Percentiles rank a stretch among this genome's conserved stretches.
Conservation (phyloP, 2,797 vertebrate species). For the Leucoraja ocellata region DNA sequence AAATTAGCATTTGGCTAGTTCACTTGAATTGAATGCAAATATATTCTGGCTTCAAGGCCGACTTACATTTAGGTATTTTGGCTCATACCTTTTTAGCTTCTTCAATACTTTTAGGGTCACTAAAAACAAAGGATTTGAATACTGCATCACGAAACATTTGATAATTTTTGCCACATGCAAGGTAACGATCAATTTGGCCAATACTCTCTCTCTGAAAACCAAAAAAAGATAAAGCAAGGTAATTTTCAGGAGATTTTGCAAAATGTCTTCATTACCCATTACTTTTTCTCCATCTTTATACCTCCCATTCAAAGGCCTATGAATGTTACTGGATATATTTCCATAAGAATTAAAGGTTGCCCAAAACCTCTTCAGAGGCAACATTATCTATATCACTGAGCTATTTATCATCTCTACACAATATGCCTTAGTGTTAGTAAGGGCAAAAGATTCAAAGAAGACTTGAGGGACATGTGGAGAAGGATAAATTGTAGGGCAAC, state of each 20-base stretch:
- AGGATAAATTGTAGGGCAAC: too few species aligned
- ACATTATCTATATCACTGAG: background rate
- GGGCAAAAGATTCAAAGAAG: too few species aligned
- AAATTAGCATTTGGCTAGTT: background rate
- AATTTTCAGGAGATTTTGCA: background rate
- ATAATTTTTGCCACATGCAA: constrained; percentile 71
- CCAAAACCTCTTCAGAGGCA: background rate
- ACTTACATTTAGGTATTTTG: background rate
- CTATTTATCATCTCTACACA: background rate
- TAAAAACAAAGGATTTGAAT: constrained; percentile 59
- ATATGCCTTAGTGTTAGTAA: too few species aligned
- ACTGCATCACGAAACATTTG: constrained; percentile 69
- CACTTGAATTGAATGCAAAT: background rate
- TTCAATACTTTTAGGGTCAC: constrained; percentile 50
- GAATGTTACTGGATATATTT: background rate
- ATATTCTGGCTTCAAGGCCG: background rate
- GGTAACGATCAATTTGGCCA: constrained; percentile 68
- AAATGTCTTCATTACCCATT: background rate
- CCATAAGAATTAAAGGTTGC: background rate
- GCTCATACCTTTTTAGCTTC: constrained; percentile 62
- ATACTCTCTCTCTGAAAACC: constrained; percentile 49
- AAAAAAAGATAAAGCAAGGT: background rate
- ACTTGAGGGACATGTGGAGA: too few species aligned
- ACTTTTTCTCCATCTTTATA: background rate
- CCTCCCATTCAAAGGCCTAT: background rate